Conservation (phyloP, 1,140 invertebrate genomes). For the Bombus difficillimus region DNA sequence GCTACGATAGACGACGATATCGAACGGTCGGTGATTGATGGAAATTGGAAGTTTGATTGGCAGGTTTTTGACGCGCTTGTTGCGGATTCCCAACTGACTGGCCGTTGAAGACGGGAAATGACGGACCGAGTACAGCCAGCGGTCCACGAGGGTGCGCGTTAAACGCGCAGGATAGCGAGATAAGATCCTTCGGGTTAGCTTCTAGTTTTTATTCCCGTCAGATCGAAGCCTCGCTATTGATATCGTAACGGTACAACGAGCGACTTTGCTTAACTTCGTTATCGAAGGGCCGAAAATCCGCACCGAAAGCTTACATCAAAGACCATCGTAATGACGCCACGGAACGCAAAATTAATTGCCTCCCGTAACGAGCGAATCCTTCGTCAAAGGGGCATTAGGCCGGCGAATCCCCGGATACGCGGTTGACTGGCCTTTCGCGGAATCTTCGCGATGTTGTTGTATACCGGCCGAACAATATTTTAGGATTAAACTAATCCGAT, state of each 20-base stretch:
- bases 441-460: slow-evolving; percentile 10
- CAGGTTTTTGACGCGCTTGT: slow-evolving; percentile 30
- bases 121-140: neutral
- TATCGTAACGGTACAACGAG: neutral
- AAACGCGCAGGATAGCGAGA: neutral
- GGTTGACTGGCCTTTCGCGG: no score
- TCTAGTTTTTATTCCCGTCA: neutral
- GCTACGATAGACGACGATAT: neutral
- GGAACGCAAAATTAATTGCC: neutral
- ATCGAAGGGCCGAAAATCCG: neutral
- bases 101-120: neutral
- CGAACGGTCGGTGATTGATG: slow-evolving; percentile 30
- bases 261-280: neutral
- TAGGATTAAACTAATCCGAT: slow-evolving; percentile 70
- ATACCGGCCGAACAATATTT: slow-evolving; percentile 55
- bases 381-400: neutral
- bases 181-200: neutral
- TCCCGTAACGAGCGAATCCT: neutral
- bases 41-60: slow-evolving; percentile 44
- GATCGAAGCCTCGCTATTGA: neutral
- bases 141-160: neutral
- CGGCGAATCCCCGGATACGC: neutral
- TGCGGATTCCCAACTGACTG: slow-evolving; percentile 7
- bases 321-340: neutral
- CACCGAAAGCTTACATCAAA: neutral